Percentiles rank a stretch among this genome's conserved stretches.
These are phyloP conservation scores for Itoplectis maculator DNA, from an alignment of 2,888 invertebrate genomes.

Conservation along the genomic window DNA sequence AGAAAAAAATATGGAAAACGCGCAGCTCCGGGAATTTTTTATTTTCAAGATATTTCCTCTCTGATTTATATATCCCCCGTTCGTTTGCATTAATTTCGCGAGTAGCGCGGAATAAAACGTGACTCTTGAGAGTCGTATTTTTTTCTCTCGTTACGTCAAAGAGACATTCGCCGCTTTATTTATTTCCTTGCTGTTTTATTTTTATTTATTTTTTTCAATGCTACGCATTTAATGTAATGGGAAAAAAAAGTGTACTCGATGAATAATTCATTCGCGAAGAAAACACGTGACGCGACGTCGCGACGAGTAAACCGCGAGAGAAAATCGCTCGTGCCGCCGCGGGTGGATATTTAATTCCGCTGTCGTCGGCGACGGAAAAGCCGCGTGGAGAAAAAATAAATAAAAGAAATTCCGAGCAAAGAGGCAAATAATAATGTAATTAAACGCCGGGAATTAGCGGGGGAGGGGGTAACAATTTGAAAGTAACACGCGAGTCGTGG, in stretches of 20 bases:
- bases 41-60: slow-evolving; percentile 9
- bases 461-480: background rate
- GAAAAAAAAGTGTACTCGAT: background rate
- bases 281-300: no score
- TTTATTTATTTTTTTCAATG: background rate
- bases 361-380: background rate
- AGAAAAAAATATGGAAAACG: background rate
- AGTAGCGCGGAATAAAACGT: background rate
- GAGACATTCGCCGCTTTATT: background rate
- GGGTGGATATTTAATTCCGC: background rate
- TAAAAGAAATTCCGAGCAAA: no score
- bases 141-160: background rate
- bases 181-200: background rate
- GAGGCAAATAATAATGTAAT: background rate
- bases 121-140: background rate
- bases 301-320: no score
- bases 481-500: background rate
- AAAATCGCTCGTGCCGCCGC: background rate
- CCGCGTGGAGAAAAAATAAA: no score
- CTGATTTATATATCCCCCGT: background rate
- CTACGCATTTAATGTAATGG: background rate
- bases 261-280: background rate
- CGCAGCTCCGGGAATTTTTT: background rate
- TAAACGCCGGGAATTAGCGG: background rate
- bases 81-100: background rate